These are phyloP conservation scores for Drosophila peninsularis DNA, from an alignment of 2,888 invertebrate species.

Conservation along the genomic window DNA sequence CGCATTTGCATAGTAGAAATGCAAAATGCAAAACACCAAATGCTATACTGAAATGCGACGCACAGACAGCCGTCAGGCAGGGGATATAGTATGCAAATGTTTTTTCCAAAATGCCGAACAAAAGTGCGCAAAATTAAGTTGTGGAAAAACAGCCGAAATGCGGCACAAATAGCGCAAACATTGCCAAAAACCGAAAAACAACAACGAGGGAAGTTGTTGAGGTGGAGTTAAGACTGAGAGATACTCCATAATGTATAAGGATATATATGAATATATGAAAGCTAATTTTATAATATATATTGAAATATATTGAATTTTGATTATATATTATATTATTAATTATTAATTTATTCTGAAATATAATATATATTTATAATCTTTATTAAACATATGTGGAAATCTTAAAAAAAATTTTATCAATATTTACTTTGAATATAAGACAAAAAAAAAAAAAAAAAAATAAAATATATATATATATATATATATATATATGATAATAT, in stretches of 20 bases:
- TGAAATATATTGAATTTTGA: too few relatives aligned
- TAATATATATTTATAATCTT: too few relatives aligned
- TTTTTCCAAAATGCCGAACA: slow-evolving; percentile 46
- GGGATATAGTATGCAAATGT: slow-evolving; percentile 45
- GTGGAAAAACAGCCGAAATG: slow-evolving; percentile 45
- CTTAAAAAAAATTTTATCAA: too few relatives aligned
- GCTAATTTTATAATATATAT: too few relatives aligned
- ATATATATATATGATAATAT: too few relatives aligned
- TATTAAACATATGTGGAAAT: too few relatives aligned
- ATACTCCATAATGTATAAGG: background rate
- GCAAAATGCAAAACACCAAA: slow-evolving; percentile 30
- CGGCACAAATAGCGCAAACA: slow-evolving; percentile 34
- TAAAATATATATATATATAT: too few relatives aligned
- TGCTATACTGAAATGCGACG: slow-evolving; percentile 17
- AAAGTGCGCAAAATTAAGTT: slow-evolving; percentile 64
- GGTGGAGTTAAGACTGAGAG: background rate
- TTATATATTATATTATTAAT: too few relatives aligned
- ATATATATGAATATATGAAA: too few relatives aligned
- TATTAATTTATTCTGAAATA: too few relatives aligned
- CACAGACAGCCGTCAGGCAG: slow-evolving; percentile 6
- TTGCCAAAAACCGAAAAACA: slow-evolving; percentile 15
- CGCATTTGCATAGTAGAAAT: slow-evolving; percentile 53
- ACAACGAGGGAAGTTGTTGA: background rate
- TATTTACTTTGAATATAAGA: too few relatives aligned
- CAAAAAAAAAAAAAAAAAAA: background rate